A percentile compares a stretch with the other conserved stretches of the same genome.
phyloP scores from a whole-genome alignment of 2,888 invertebrate genomes.

The Drosophila mayaguana region DNA sequence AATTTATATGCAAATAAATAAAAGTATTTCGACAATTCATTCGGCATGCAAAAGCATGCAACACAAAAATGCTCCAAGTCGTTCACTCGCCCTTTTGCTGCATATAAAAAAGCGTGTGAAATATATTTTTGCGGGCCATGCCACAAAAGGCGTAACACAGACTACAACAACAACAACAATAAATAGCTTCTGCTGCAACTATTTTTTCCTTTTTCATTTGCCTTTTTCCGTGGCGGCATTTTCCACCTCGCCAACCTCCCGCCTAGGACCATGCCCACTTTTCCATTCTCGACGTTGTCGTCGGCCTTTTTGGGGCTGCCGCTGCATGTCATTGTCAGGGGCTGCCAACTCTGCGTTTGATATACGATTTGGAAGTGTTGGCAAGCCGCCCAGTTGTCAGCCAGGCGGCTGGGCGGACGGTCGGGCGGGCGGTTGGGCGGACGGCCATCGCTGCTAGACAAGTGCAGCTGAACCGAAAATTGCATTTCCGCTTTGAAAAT shows the following conservation, averaged over 20 bases:
- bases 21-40: conserved; percentile 69
- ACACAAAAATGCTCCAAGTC: conserved; percentile 39
- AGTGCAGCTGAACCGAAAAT: conserved; percentile 78
- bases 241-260: conserved; percentile 5
- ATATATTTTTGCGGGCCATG: conserved; percentile 63
- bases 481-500: conserved; percentile 78
- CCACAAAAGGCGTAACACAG: conserved; percentile 74
- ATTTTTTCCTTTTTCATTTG: conserved; percentile 28
- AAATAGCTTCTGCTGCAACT: conserved; percentile 48
- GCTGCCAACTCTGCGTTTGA: conserved; percentile 78
- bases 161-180: conserved; percentile 38
- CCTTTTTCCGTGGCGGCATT: conserved; percentile 11
- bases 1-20: conserved; percentile 80
- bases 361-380: conserved; percentile 79
- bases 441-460: conserved; percentile 62
- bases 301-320: conserved; percentile 53
- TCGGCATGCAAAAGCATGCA: conserved; percentile 46
- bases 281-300: conserved; percentile 33
- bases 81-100: conserved; percentile 10
- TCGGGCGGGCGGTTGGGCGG: not conserved
- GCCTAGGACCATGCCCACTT: conserved; percentile 9
- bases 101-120: conserved; percentile 61
- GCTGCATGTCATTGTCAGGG: conserved; percentile 77
- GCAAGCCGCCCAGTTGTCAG: conserved; percentile 70
- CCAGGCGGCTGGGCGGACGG: conserved; percentile 15